Base-by-base conservation (phyloP, 2,113 vertebrate genomes). In the Bos indicus region DNA sequence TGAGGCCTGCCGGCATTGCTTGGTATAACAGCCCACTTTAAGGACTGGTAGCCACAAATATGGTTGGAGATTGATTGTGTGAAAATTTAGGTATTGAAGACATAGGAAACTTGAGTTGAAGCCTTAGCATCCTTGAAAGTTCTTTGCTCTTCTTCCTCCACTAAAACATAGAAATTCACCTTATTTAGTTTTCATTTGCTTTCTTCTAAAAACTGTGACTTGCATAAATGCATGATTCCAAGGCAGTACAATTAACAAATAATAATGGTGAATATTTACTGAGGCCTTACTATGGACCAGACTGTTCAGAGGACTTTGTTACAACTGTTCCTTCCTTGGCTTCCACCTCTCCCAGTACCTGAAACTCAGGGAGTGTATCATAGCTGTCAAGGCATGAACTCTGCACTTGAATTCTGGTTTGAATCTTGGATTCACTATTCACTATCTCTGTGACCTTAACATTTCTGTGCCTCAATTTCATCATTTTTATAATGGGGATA, bases 111-210 rank as follows among this genome's bases (percentile, higher is more conserved):
- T 71, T 17, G 19, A 92, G 52, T 33, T 33, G 59, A 91, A 97
- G 16, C 21, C 71, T 96, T 88, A 78, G 60, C 30, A 56, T 82
- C 36, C 36, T 97, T 82, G 46, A 7, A 87, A 36, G 30, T 92
- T 93, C 59, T 88, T 88, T 88, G 43, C 51, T 93, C 89, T 91
- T 85, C 36, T 60, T 94, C n/a, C 15, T 91, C 13, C n/a, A 71
- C 6, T 90, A 62, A 92, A 92, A 78, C 43, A 25, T 95, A 90
- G 78, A 60, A 60, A 88, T 92, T 88, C 56, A 83, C 59, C 52
- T 90, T 94, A 40, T n/a, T 81, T 81, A 57, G 36, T 93, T 59
- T 25, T 93, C 64, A 56, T 95, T 89, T 92, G 13, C 94, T 96
- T 94, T 87, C 84, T 90, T 90, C 46, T 91, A 59, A 82, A 88